Evolutionary conservation across 1,140 invertebrate genomes (phyloP), one percentile per base, ranked within the genome.

Genomic region (Drosophila ironensis): DNA sequence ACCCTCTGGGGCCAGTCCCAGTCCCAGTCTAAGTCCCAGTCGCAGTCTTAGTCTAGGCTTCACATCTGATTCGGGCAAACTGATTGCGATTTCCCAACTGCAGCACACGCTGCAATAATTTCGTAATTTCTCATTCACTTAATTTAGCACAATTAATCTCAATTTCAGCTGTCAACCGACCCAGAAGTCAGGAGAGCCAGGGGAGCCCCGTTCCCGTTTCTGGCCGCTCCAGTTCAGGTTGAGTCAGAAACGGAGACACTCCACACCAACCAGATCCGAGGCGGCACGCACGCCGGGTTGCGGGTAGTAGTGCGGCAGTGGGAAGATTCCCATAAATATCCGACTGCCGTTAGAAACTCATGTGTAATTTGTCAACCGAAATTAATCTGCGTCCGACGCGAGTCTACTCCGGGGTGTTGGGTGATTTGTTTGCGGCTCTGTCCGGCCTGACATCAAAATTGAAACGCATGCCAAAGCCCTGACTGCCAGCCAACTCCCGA

Each of bases 101-200:
- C 77, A 77, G 54, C 78, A 71, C 75, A 61, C 56, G 57, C 38
- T 70, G 73, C 73, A 78, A 84, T 82, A 82, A 82, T 82, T 82
- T 82, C 75, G 78, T 82, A 82, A 82, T 82, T 82, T 82, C 80
- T 82, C 78, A 82, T 80, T 82, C 78, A 84, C 78, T 86, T 82
- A 82, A 82, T 82, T 82, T 82, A 78, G 57, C 73, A 84, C 78
- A 82, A 82, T 82, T 82, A 82, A 82, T 82, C 78, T 82, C 78
- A 82, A 82, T 82, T 82, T 82, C 63, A 82, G 69, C 78, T 84
- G 78, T 82, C 78, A 78, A 84, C 77, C 50, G 61, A n/a, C n/a
- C n/a, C n/a, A n/a, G n/a, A n/a, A n/a, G n/a, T n/a, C n/a, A n/a
- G n/a, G n/a, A n/a, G n/a, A n/a, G n/a, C n/a, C n/a, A n/a, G n/a